Evolutionary conservation across 2,888 invertebrate genomes (phyloP).

Genomic region (Drosophila siamana): DNA sequence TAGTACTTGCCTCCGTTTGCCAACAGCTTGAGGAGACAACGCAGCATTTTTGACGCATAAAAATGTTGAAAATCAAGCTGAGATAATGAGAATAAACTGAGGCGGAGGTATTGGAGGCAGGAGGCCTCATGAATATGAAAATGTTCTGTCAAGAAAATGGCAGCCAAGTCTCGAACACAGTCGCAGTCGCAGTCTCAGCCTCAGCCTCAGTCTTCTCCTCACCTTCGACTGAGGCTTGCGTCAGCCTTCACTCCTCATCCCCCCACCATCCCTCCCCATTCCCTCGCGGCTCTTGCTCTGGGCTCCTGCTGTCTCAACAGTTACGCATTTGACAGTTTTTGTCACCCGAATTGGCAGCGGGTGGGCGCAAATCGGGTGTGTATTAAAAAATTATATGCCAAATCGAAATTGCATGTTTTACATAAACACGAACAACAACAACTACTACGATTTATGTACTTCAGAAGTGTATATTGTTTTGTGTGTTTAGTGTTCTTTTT

Average conservation of each 20-base stretch:
- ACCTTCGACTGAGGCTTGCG: conserved; percentile 54
- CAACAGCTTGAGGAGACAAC: conserved; percentile 44
- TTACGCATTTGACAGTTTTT: conserved; percentile 80
- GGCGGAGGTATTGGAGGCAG: conserved; percentile 12
- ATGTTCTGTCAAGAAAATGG: conserved; percentile 71
- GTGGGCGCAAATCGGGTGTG: conserved; percentile 49
- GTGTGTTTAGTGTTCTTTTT: no score
- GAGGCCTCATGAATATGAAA: conserved; percentile 75
- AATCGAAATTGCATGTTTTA: conserved; percentile 82
- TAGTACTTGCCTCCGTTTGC: background rate
- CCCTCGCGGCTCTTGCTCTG: background rate
- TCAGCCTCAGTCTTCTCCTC: background rate
- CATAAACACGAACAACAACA: conserved; percentile 57
- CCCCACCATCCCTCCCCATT: background rate
- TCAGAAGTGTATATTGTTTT: conserved; percentile 63
- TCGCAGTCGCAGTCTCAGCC: background rate
- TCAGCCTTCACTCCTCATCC: conserved; percentile 44
- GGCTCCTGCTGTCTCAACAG: conserved; percentile 71
- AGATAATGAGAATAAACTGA: conserved; percentile 60
- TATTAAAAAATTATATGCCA: conserved; percentile 82
- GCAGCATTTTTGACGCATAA: conserved; percentile 71
- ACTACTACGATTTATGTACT: conserved; percentile 60
- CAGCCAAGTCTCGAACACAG: conserved; percentile 36
- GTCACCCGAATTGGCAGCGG: conserved; percentile 79
- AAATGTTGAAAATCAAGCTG: conserved; percentile 73